phyloP scores from a whole-genome alignment of 2,888 invertebrate genomes.

The Ophion costatus region DNA sequence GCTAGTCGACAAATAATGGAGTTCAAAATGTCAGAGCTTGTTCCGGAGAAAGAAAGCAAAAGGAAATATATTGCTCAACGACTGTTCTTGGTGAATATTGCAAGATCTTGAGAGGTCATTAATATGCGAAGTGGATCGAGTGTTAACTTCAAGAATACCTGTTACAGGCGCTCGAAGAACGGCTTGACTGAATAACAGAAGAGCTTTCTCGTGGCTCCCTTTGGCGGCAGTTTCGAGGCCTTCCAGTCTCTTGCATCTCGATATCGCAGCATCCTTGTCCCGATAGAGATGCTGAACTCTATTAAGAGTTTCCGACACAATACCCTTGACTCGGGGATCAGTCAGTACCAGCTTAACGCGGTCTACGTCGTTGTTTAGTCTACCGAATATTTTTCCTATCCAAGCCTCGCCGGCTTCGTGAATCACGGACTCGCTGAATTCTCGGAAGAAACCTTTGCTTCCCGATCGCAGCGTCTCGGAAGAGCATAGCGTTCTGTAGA shows the following conservation, averaged over 20 bases:
- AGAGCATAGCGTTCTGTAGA: conserved; percentile 89
- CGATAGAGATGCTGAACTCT: conserved; percentile 89
- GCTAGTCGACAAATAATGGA: too few species aligned
- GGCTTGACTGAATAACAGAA: conserved; percentile 89
- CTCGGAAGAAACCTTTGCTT: conserved; percentile 90
- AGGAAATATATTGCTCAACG: too few species aligned
- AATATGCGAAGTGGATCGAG: not conserved
- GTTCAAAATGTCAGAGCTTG: too few species aligned
- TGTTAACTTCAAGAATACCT: conserved; percentile 81
- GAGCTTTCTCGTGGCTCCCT: conserved; percentile 86
- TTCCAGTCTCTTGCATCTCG: conserved; percentile 86
- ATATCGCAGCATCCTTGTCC: conserved; percentile 87
- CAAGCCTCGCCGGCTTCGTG: conserved; percentile 85
- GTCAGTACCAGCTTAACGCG: conserved; percentile 86
- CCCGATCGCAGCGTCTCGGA: conserved; percentile 90
- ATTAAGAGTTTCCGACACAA: conserved; percentile 86
- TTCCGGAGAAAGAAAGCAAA: too few species aligned
- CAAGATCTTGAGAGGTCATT: not conserved
- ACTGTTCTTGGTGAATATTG: too few species aligned
- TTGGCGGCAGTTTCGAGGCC: conserved; percentile 86
- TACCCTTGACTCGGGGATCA: conserved; percentile 84
- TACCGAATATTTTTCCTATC: conserved; percentile 86
- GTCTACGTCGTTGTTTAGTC: conserved; percentile 86
- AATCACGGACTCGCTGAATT: conserved; percentile 87
- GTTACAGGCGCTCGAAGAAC: conserved; percentile 89